phyloP scores from a whole-genome alignment of 2,888 invertebrate species.

The Patella pellucida region DNA sequence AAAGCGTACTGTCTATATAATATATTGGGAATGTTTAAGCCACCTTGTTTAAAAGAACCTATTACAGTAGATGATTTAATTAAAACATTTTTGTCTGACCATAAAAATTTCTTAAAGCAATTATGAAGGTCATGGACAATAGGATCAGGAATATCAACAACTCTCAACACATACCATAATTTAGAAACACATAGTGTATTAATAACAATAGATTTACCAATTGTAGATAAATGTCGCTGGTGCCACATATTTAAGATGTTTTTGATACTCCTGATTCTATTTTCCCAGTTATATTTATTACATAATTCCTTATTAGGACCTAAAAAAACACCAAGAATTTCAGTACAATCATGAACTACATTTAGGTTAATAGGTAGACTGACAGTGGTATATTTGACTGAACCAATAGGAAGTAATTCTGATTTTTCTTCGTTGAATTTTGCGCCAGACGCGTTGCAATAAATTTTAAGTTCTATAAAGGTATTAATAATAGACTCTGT shows the following conservation, averaged over 20 bases:
- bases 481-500: background rate
- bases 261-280: background rate
- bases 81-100: background rate
- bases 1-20: background rate
- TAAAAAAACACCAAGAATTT: background rate
- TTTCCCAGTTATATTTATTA: background rate
- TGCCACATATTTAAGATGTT: background rate
- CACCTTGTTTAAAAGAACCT: background rate
- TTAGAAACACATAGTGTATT: background rate
- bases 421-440: background rate
- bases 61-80: background rate
- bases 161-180: background rate
- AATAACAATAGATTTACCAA: background rate
- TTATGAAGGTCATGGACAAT: background rate
- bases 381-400: background rate
- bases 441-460: background rate
- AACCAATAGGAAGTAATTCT: background rate
- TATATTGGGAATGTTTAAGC: background rate
- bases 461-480: background rate
- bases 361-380: background rate
- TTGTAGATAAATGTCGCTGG: background rate
- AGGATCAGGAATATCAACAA: constrained; percentile 1
- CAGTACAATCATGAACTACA: background rate
- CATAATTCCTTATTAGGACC: background rate
- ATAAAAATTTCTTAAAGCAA: background rate